Conservation (phyloP, 2,797 vertebrate species). For the Phyllotis vaccarum region DNA sequence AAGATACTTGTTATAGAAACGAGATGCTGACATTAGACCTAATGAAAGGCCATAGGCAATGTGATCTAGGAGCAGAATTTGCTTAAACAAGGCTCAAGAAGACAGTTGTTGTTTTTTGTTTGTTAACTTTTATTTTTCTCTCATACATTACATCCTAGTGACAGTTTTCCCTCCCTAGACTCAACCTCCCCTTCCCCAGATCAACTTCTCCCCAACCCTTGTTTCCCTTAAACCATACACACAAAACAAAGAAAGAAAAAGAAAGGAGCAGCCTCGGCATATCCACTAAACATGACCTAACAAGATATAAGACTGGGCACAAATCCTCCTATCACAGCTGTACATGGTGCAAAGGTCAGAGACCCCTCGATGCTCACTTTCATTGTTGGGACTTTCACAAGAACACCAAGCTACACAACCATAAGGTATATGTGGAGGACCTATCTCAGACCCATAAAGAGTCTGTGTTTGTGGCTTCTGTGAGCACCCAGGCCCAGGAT, state of each 20-base stretch:
- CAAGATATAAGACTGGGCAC: neutral
- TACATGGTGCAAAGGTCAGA: neutral
- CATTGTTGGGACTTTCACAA: neutral
- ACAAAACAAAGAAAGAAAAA: neutral
- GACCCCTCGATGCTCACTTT: neutral
- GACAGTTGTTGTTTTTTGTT: neutral
- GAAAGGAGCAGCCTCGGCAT: neutral
- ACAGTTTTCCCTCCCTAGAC: neutral
- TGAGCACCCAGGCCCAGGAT: neutral
- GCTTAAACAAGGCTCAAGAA: neutral
- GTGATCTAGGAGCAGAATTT: neutral
- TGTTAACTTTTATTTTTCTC: neutral
- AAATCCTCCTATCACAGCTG: neutral
- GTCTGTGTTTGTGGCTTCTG: neutral
- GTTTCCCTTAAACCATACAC: too few relatives aligned
- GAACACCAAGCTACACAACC: neutral
- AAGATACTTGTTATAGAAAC: slow-evolving; percentile 7
- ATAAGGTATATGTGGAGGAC: neutral
- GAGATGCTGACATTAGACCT: neutral
- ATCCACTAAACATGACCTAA: neutral
- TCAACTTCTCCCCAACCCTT: neutral
- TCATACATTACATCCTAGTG: neutral
- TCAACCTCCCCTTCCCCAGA: neutral
- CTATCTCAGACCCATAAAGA: neutral
- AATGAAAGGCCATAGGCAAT: neutral